Base-by-base conservation (phyloP, 2,888 invertebrate genomes). In the Melolontha melolontha region DNA sequence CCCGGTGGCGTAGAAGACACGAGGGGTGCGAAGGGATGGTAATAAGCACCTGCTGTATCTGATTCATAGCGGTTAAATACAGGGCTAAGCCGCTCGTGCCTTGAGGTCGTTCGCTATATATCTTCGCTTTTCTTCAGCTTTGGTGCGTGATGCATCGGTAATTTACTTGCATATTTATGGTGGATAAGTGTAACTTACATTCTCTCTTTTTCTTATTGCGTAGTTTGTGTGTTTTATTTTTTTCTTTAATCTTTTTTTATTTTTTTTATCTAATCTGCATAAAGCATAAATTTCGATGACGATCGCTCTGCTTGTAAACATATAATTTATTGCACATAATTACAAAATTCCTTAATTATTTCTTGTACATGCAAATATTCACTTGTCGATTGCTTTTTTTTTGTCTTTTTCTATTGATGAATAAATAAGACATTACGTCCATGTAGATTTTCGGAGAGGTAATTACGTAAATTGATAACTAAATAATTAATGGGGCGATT, bases 11-110 rank as follows among this genome's bases (percentile, higher is more conserved):
- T 64, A 68, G 71, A 67, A 66, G 52, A 70, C 66, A 49, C 50
- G 40, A 49, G 57, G 55, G 66, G 66, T 50, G 66, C 57, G 59
- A 62, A 62, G 59, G 59, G 59, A 62, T 49, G 67, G 68, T 81
- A 81, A 81, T 81, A 81, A 81, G 78, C 79, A 80, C 79, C 80
- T 81, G 79, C 74, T 75, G 74, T 72, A 74, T 72, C 75, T 80
- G 80, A 81, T 81, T 81, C 80, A 81, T 81, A 79, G 74, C 74
- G 71, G 69, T 74, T 80, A 81, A 81, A 75, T 78, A 79, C 76
- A 79, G 79, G 76, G 75, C 73, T 67, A 71, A 69, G 74, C 77
- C 78, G 76, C 75, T 76, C 74, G 74, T 74, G 76, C 76, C 74
- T 63, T 67, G 62, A 55, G 68, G 71, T 69, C 67, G 52, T 67